phyloP scores from a whole-genome alignment of 2,797 vertebrate species.

The Balearica regulorum region DNA sequence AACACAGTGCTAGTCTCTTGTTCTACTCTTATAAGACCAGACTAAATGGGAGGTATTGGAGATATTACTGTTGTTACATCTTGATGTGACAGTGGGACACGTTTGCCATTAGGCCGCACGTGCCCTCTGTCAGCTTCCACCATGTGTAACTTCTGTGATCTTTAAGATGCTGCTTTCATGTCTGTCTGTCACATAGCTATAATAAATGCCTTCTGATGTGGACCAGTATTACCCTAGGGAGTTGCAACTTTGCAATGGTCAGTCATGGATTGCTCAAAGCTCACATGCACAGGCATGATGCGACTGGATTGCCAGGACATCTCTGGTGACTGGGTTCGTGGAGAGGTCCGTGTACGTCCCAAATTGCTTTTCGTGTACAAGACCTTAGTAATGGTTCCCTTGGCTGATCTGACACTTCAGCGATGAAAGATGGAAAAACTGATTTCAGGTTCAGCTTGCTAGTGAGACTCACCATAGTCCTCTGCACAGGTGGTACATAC shows the following conservation, averaged over 20 bases:
- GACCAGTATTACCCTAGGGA: background rate
- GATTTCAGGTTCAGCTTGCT: background rate
- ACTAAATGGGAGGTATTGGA: background rate
- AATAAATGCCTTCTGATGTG: background rate
- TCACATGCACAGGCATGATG: background rate
- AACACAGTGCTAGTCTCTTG: background rate
- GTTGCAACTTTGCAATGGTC: accelerated
- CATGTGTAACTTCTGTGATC: background rate
- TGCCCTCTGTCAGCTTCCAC: background rate
- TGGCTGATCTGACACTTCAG: background rate
- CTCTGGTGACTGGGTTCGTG: background rate
- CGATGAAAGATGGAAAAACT: background rate
- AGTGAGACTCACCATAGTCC: background rate
- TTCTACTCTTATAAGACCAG: background rate
- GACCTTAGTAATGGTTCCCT: background rate
- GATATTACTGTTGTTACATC: background rate
- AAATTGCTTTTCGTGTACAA: background rate
- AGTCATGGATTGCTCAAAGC: background rate
- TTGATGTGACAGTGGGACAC: background rate
- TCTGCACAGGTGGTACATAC: background rate
- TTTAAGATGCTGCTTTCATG: background rate
- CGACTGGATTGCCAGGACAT: background rate
- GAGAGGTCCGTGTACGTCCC: background rate
- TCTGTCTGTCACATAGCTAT: background rate
- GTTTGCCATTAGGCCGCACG: background rate